These are phyloP conservation scores for Hippasteria phrygiana DNA, from an alignment of 53 echinoderm and acorn worm genomes.

Conservation along the genomic window DNA sequence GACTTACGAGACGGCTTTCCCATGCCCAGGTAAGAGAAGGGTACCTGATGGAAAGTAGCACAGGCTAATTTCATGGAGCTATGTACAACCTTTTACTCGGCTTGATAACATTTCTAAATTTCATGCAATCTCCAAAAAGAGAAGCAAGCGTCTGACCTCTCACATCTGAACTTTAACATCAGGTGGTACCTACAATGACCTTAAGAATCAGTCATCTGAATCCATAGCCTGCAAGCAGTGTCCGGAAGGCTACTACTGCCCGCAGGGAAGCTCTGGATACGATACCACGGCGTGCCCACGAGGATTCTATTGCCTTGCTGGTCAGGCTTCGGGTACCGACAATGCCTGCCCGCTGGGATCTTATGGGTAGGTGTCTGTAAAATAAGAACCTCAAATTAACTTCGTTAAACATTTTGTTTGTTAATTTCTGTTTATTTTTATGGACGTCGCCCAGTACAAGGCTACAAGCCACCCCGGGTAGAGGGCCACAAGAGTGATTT, in stretches of 20 bases:
- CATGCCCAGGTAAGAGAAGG: slow-evolving; percentile 82
- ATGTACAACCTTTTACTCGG: too few relatives aligned
- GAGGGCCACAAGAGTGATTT: too few relatives aligned
- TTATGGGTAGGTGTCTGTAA: slow-evolving; percentile 74
- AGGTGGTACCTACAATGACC: slow-evolving; percentile 98
- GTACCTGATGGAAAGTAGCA: neutral
- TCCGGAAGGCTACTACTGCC: slow-evolving; percentile 90
- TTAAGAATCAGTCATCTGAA: slow-evolving; percentile 81
- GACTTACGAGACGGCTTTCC: slow-evolving; percentile 81
- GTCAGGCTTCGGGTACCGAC: slow-evolving; percentile 77
- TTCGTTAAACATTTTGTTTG: neutral
- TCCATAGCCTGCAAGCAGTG: slow-evolving; percentile 74
- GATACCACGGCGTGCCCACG: slow-evolving; percentile 70
- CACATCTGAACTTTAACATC: neutral
- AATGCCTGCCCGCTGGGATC: slow-evolving; percentile 92
- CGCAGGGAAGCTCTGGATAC: slow-evolving; percentile 71
- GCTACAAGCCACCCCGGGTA: too few relatives aligned
- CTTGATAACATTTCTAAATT: too few relatives aligned
- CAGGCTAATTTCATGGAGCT: too few relatives aligned
- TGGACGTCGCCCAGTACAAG: too few relatives aligned
- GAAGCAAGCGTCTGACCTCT: neutral
- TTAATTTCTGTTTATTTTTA: too few relatives aligned
- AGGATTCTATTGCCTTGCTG: slow-evolving; percentile 93
- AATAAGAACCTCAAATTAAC: too few relatives aligned
- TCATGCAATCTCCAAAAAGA: too few relatives aligned